Evolutionary conservation across 2,797 vertebrate species (phyloP).

Genomic region (Danio choprae): DNA sequence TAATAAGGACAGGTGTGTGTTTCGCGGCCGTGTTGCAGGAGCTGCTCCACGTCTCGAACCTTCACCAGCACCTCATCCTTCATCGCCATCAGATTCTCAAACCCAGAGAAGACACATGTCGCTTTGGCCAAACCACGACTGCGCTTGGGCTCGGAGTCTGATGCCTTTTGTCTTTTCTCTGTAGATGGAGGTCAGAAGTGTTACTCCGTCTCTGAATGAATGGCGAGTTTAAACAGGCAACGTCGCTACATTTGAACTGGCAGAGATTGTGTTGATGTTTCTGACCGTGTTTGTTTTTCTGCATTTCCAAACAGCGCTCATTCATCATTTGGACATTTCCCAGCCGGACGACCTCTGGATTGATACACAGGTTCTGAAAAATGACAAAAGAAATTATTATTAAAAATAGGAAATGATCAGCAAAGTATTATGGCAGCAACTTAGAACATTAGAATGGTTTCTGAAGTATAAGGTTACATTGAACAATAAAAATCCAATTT

Average conservation of each 20-base stretch:
- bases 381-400: neutral
- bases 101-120: conserved; percentile 83
- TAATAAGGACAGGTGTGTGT: conserved; percentile 91
- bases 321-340: conserved; percentile 90
- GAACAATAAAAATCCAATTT: too few relatives aligned
- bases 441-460: neutral
- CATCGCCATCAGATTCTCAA: conserved; percentile 85
- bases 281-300: conserved; percentile 90
- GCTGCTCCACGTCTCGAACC: conserved; percentile 92
- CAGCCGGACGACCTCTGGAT: conserved; percentile 86
- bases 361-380: conserved; percentile 90
- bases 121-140: conserved; percentile 70
- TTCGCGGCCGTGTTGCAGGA: conserved; percentile 85
- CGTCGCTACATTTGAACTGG: neutral
- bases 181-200: conserved; percentile 3
- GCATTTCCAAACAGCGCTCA: conserved; percentile 94
- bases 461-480: neutral
- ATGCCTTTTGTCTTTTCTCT: conserved; percentile 39
- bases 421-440: neutral
- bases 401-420: neutral
- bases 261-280: neutral
- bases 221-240: neutral
- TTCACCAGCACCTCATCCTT: conserved; percentile 85
- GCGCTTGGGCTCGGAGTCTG: conserved; percentile 76
- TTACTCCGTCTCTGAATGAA: too few relatives aligned